Percentiles rank a stretch among this genome's conserved stretches.
Evolutionary conservation across 2,888 invertebrate species (phyloP).

Genomic region (Platynereis dumerilii): DNA sequence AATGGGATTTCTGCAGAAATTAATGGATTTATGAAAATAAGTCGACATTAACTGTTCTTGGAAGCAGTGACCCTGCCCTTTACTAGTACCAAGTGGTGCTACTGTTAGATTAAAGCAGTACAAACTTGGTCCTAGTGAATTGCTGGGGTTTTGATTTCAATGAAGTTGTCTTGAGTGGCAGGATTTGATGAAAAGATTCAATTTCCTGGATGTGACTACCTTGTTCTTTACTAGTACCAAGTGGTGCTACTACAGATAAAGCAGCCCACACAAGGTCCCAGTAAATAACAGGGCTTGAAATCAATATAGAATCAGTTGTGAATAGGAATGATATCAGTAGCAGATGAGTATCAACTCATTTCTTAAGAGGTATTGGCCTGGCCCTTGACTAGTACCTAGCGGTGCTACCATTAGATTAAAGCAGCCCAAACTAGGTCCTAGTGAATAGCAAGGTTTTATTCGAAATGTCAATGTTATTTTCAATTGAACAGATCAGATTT

Average conservation of each 20-base stretch:
- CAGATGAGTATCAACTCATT: no score
- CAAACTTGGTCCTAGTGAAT: neutral
- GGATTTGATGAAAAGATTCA: no score
- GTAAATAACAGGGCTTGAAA: neutral
- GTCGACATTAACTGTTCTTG: no score
- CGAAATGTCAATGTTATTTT: no score
- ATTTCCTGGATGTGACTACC: no score
- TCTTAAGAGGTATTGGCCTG: no score
- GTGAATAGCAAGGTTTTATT: neutral
- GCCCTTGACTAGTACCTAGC: conserved; percentile 23
- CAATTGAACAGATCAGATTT: no score
- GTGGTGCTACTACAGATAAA: conserved; percentile 15
- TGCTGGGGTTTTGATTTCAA: no score
- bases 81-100: conserved; percentile 9
- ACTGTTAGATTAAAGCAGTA: neutral
- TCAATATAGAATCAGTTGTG: no score
- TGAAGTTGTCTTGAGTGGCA: no score
- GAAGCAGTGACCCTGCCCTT: conserved; percentile 5
- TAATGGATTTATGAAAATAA: neutral
- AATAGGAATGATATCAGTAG: no score
- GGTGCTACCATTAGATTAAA: conserved; percentile 16
- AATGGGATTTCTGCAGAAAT: no score
- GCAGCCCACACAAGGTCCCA: conserved; percentile 16
- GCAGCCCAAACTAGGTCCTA: conserved; percentile 18
- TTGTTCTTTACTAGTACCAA: conserved; percentile 23